Evolutionary conservation across 1,140 invertebrate genomes (phyloP).

Genomic region (Dendroctonus ponderosae): DNA sequence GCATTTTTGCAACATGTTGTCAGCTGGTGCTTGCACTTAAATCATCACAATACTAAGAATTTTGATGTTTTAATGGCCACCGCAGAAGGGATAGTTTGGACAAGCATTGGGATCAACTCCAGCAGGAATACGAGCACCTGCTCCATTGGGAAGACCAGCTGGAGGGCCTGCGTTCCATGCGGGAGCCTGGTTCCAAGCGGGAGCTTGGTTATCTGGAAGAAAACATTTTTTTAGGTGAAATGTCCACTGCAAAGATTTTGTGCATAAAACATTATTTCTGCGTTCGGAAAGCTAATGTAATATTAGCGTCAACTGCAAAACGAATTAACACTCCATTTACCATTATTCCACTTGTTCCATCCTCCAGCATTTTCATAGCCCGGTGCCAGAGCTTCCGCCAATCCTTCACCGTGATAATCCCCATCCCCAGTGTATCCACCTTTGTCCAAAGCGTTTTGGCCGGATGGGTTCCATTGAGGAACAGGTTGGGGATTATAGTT

Average conservation of each 20-base stretch:
- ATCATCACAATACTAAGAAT: background rate
- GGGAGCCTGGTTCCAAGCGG: conserved; percentile 9
- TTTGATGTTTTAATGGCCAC: conserved; percentile 42
- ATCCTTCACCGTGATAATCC: conserved; percentile 54
- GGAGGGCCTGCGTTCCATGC: conserved; percentile 21
- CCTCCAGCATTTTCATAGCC: conserved; percentile 33
- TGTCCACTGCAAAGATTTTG: background rate
- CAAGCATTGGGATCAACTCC: conserved; percentile 56
- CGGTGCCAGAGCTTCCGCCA: conserved; percentile 51
- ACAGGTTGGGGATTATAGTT: conserved; percentile 31
- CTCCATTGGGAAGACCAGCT: conserved; percentile 16
- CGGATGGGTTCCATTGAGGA: conserved; percentile 33
- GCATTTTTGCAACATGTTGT: conserved; percentile 36
- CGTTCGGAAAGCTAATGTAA: no score
- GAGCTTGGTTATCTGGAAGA: conserved; percentile 15
- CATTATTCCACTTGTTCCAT: conserved; percentile 29
- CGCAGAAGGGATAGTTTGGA: conserved; percentile 62
- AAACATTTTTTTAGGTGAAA: background rate
- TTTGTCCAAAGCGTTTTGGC: conserved; percentile 44
- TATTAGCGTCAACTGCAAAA: no score
- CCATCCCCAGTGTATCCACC: conserved; percentile 50
- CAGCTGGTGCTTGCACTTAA: conserved; percentile 37
- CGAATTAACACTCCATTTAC: conserved; percentile 6
- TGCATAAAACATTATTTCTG: background rate
- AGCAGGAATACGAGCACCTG: conserved; percentile 53